Evolutionary conservation across 2,888 invertebrate species (phyloP).

Genomic region (Caenorhabditis wallacei): DNA sequence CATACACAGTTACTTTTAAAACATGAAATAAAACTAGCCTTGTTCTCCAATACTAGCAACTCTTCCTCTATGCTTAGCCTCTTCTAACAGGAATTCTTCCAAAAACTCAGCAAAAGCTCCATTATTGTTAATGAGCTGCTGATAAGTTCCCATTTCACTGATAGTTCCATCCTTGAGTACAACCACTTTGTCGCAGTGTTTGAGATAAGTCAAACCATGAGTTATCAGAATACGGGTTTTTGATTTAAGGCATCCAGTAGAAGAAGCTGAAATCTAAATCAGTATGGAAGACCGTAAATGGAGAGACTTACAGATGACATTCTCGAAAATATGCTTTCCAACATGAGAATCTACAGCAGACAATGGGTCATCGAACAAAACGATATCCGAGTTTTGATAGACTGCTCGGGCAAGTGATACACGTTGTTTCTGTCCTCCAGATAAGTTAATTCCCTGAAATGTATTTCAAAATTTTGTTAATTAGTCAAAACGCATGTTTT

Average conservation of each 20-base stretch:
- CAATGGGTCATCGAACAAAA: conserved; percentile 94
- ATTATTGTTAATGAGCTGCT: conserved; percentile 89
- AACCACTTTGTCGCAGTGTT: conserved; percentile 93
- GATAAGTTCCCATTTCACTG: conserved; percentile 93
- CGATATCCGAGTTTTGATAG: conserved; percentile 92
- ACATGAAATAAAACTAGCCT: too few relatives aligned
- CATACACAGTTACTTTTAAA: too few relatives aligned
- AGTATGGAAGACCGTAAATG: too few relatives aligned
- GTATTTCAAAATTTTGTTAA: too few relatives aligned
- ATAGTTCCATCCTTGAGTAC: conserved; percentile 93
- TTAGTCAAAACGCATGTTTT: too few relatives aligned
- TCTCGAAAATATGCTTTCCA: conserved; percentile 96
- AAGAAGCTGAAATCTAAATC: conserved; percentile 70
- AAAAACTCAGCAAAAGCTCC: conserved; percentile 86
- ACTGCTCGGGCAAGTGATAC: conserved; percentile 94
- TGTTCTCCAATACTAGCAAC: conserved; percentile 79
- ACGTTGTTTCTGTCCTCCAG: conserved; percentile 85
- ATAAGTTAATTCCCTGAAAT: conserved; percentile 82
- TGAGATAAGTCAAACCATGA: conserved; percentile 94
- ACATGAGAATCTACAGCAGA: conserved; percentile 98
- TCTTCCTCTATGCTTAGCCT: conserved; percentile 82
- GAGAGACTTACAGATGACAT: conserved; percentile 91
- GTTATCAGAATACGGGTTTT: conserved; percentile 94
- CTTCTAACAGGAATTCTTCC: conserved; percentile 85
- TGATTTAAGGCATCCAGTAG: conserved; percentile 87